Evolutionary conservation across 2,888 invertebrate species (phyloP).

Genomic region (Protodeltote pygarga): DNA sequence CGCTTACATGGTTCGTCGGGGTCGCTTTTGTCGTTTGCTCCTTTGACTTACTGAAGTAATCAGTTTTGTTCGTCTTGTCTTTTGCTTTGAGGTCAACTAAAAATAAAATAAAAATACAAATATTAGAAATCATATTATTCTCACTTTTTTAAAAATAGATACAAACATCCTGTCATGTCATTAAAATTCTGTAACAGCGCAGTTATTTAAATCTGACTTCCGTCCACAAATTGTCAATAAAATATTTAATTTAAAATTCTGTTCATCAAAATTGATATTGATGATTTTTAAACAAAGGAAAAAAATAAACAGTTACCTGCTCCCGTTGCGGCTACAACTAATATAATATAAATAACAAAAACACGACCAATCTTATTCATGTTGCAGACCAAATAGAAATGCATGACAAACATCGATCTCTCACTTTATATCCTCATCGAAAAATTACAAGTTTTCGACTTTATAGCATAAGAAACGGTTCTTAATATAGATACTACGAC

Average conservation of each 20-base stretch:
- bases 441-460: conserved; percentile 65
- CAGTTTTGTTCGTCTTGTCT: conserved; percentile 11
- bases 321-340: conserved; percentile 37
- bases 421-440: conserved; percentile 69
- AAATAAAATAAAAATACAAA: conserved; percentile 14
- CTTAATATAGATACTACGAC: conserved; percentile 68
- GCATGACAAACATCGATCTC: conserved; percentile 59
- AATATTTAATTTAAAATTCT: conserved; percentile 6
- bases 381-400: conserved; percentile 64
- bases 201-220: conserved; percentile 16
- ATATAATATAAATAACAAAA: conserved; percentile 46
- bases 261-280: conserved; percentile 5
- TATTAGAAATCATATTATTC: background rate
- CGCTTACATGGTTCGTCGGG: conserved; percentile 16
- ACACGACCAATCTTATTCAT: conserved; percentile 58
- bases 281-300: conserved; percentile 5
- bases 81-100: conserved; percentile 33
- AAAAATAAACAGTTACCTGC: conserved; percentile 53
- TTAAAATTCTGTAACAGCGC: background rate
- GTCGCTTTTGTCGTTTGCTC: conserved; percentile 7
- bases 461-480: conserved; percentile 68
- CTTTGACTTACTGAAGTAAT: conserved; percentile 18
- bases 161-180: background rate
- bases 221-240: conserved; percentile 3
- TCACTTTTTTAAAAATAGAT: too few species aligned